Conservation (phyloP, 2,888 invertebrate species). For the Pheosia tremula region DNA sequence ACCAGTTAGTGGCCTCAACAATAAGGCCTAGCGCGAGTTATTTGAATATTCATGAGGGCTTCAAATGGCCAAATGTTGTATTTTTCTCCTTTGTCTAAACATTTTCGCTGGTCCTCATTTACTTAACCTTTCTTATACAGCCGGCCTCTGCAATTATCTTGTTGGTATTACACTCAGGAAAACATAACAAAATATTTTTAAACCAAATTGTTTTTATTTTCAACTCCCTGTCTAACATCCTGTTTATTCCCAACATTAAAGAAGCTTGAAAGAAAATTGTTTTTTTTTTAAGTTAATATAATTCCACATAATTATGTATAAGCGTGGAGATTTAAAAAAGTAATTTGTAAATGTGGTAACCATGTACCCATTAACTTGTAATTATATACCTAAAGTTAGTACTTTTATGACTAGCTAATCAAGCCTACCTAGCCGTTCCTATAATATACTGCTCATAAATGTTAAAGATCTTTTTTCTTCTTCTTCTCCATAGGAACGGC, state of each 20-base stretch:
- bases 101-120: constrained; percentile 26
- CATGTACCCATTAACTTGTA: too few relatives aligned
- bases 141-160: constrained; percentile 21
- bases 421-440: too few relatives aligned
- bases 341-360: too few relatives aligned
- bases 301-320: too few relatives aligned
- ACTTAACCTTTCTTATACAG: constrained; percentile 17
- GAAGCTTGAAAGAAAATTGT: background rate
- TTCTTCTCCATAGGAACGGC: too few relatives aligned
- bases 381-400: too few relatives aligned
- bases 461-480: too few relatives aligned
- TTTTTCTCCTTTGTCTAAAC: constrained; percentile 33
- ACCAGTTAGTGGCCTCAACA: constrained; percentile 30
- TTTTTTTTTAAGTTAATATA: background rate
- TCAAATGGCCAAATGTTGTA: constrained; percentile 38
- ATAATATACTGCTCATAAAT: too few relatives aligned
- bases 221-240: background rate
- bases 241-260: background rate
- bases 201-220: background rate
- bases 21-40: constrained; percentile 24
- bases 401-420: too few relatives aligned
- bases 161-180: constrained; percentile 10
- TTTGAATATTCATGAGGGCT: constrained; percentile 40
- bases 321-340: too few relatives aligned
- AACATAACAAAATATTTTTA: constrained; percentile 8